Evolutionary conservation across 2,113 vertebrate species (phyloP), one percentile per base, ranked within the genome.

Genomic region (Neogale vison): DNA sequence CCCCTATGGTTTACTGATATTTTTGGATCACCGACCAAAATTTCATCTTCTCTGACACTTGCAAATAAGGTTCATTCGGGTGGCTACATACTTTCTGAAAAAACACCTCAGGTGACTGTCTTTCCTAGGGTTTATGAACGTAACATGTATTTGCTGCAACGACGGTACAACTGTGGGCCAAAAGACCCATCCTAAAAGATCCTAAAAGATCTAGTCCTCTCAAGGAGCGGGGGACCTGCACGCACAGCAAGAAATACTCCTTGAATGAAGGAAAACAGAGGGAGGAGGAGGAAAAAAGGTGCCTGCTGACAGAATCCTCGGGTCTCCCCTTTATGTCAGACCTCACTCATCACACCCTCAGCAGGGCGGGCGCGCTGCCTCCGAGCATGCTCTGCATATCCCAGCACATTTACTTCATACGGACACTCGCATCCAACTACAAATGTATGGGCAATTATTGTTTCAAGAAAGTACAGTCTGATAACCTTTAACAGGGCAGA

Each of bases 391-490:
- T 61, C 50, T 47, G 67, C 80, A 95, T 76, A 90, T 50, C 39
- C 26, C 36, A 72, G 94, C 79, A 52, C 26, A 61, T 20, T 52
- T 93, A n/a, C 36, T 88, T n/a, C 29, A 39, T 42, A 52, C 0
- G 21, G 67, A 96, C 15, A 23, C 67, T 83, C 23, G 57, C 2
- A 76, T 13, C 74, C 23, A 79, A 71, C 39, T 85, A 84, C 23
- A 97, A 90, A 94, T 57, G 87, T 1, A 92, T 1, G 7, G 65
- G 52, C 82, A 86, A 97, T 95, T 69, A 85, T 4, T 79, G 79
- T 81, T 91, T 94, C 26, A 92, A 69, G 88, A 81, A n/a, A n/a
- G n/a, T n/a, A n/a, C n/a, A 83, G 67, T 69, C 39, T 91, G 93
- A 94, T 47, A 47, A 88, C 34, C 69, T 88, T 94, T 81, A 76